phyloP scores from a whole-genome alignment of 1,140 invertebrate genomes.

The Lanistes nyassanus region DNA sequence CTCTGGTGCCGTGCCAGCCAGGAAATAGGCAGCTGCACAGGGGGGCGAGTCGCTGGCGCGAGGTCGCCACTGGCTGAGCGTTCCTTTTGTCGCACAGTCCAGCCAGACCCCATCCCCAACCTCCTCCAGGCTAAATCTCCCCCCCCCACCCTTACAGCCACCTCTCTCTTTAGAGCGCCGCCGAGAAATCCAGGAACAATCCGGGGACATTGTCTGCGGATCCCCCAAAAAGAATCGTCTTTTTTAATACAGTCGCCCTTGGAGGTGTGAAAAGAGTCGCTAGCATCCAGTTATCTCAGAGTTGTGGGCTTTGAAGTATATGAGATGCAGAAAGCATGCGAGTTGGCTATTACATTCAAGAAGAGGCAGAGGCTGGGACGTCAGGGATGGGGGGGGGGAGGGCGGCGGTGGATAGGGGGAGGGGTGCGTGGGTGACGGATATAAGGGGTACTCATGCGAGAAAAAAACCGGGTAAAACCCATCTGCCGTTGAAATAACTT shows the following conservation, averaged over 20 bases:
- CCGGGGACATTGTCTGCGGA: slow-evolving; percentile 22
- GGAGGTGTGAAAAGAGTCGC: too few species aligned
- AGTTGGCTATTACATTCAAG: too few species aligned
- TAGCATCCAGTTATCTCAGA: too few species aligned
- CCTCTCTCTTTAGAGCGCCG: background rate
- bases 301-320: too few species aligned
- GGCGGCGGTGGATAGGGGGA: background rate
- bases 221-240: background rate
- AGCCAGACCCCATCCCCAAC: too few species aligned
- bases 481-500: too few species aligned
- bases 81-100: slow-evolving; percentile 5
- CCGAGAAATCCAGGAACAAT: slow-evolving; percentile 21
- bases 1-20: slow-evolving; percentile 10
- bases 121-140: too few species aligned
- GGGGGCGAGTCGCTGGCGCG: background rate
- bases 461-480: too few species aligned
- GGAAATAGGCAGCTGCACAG: slow-evolving; percentile 17
- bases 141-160: too few species aligned
- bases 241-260: too few species aligned
- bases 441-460: too few species aligned
- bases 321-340: too few species aligned
- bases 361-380: background rate
- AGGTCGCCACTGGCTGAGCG: background rate
- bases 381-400: background rate
- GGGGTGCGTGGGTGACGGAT: background rate